Conservation (phyloP, 30 jellyfish, hydroid and myxozoan species). For the Chrysaora quinquecirrha region DNA sequence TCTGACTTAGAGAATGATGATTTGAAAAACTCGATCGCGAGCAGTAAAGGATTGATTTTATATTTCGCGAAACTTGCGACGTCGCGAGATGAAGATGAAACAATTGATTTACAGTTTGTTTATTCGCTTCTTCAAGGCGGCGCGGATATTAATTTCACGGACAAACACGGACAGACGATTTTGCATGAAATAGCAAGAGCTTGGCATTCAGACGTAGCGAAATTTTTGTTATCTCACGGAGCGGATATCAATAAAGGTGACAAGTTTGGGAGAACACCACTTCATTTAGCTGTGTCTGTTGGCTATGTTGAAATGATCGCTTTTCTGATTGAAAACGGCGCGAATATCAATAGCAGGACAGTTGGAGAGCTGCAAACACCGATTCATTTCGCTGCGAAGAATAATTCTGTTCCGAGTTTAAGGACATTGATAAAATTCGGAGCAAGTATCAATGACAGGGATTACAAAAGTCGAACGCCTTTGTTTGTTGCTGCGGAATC, state of each 20-base stretch:
- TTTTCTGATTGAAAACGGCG: constrained; percentile 80
- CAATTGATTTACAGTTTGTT: constrained; percentile 77
- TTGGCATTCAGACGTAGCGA: constrained; percentile 89
- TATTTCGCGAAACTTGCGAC: constrained; percentile 86
- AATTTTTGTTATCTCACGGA: constrained; percentile 70
- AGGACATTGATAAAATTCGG: constrained; percentile 63
- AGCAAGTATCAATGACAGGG: constrained; percentile 83
- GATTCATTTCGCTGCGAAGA: constrained; percentile 81
- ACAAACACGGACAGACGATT: constrained; percentile 80
- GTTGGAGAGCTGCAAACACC: constrained; percentile 76
- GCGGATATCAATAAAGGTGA: constrained; percentile 87
- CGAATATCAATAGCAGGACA: constrained; percentile 68
- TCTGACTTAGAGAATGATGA: constrained; percentile 55
- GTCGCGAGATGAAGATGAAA: constrained; percentile 84
- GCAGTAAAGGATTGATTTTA: constrained; percentile 76
- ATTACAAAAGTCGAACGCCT: constrained; percentile 84
- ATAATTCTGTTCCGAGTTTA: constrained; percentile 67
- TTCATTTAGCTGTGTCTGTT: constrained; percentile 81
- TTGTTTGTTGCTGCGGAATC: constrained; percentile 92
- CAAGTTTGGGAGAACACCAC: constrained; percentile 76
- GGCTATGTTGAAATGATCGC: constrained; percentile 80
- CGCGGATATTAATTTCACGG: constrained; percentile 81
- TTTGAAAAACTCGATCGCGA: constrained; percentile 59
- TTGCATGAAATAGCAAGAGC: constrained; percentile 82
- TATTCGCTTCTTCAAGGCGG: constrained; percentile 84